A percentile compares a stretch with the other conserved stretches of the same genome.
phyloP scores from a whole-genome alignment of 1,140 invertebrate species.

The Ruditapes philippinarum region DNA sequence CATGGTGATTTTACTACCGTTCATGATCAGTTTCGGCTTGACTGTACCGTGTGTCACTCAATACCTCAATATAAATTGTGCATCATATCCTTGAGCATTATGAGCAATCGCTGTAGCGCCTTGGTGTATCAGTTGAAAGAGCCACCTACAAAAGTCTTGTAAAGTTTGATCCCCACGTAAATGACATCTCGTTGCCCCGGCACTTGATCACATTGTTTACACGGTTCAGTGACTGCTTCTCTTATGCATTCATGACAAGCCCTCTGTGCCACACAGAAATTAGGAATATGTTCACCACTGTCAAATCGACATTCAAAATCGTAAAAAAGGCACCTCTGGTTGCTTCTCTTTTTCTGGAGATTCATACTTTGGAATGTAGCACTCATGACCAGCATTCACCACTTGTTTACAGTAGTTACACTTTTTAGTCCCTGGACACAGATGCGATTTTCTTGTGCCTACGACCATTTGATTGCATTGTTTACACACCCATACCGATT shows the following conservation, averaged over 20 bases:
- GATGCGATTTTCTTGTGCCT: background rate
- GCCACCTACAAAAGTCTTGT: background rate
- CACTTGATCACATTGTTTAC: background rate
- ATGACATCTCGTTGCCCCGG: background rate
- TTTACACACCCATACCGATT: background rate
- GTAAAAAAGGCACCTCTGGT: background rate
- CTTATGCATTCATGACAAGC: background rate
- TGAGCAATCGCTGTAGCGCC: background rate
- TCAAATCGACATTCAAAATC: conserved; percentile 16
- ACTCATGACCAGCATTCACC: background rate
- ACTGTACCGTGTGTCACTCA: background rate
- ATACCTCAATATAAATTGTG: background rate
- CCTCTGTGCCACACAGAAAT: conserved; percentile 1
- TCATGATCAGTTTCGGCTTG: conserved; percentile 1
- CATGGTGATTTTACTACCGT: conserved; percentile 25
- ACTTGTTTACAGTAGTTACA: conserved; percentile 15
- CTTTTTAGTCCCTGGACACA: background rate
- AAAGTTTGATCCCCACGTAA: background rate
- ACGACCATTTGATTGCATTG: background rate
- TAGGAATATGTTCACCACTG: background rate
- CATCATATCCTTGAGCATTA: conserved; percentile 37
- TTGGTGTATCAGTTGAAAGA: background rate
- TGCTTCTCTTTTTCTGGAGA: background rate
- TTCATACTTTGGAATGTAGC: background rate
- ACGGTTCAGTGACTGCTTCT: background rate